These are phyloP conservation scores for Magallana nippona DNA, from an alignment of 2,888 invertebrate genomes.

Conservation along the genomic window DNA sequence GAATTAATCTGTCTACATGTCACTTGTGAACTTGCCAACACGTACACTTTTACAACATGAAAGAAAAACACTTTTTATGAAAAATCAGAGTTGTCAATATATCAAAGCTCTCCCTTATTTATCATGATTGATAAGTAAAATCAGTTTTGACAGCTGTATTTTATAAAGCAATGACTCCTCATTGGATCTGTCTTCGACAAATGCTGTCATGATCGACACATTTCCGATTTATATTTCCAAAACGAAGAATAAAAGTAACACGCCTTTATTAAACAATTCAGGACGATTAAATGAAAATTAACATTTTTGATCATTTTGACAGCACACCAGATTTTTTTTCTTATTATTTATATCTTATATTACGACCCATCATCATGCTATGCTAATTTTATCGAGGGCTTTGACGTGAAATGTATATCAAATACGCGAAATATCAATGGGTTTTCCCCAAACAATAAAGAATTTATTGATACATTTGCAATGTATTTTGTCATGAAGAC, in stretches of 20 bases:
- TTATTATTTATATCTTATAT: background rate
- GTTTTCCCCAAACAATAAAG: too few species aligned
- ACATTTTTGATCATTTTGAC: slow-evolving; percentile 6
- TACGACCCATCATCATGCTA: slow-evolving; percentile 6
- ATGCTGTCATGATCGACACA: background rate
- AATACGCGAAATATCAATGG: background rate
- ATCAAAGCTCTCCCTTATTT: background rate
- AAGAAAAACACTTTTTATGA: background rate
- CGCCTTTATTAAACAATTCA: too few species aligned
- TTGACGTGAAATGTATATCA: background rate
- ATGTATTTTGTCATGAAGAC: too few species aligned
- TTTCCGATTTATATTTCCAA: background rate
- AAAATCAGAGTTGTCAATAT: background rate
- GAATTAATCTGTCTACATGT: too few species aligned
- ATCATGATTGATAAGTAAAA: background rate
- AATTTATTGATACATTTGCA: too few species aligned
- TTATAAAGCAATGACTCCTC: background rate
- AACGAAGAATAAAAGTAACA: background rate
- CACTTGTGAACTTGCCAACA: background rate
- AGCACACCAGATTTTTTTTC: background rate
- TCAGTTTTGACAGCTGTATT: slow-evolving; percentile 4
- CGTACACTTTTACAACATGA: background rate
- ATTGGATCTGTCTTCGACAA: background rate
- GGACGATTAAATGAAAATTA: too few species aligned
- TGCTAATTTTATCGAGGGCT: background rate